Conservation (phyloP, 2,888 invertebrate genomes). For the Drosophila flavopinicola region DNA sequence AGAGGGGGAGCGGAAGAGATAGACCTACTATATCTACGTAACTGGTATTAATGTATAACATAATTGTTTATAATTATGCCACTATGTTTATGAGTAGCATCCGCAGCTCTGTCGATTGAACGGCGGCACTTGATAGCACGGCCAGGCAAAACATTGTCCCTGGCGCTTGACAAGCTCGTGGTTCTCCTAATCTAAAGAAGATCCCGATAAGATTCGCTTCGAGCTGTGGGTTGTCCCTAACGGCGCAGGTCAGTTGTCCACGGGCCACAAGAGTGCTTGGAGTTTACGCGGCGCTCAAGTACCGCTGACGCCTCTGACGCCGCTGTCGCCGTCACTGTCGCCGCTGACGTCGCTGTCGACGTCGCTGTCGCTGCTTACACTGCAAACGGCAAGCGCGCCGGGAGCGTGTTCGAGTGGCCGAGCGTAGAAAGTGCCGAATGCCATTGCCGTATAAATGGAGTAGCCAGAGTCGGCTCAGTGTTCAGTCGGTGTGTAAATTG, state of each 20-base stretch:
- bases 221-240: constrained; percentile 12
- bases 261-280: constrained; percentile 43
- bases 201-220: constrained; percentile 62
- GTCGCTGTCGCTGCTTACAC: constrained; percentile 22
- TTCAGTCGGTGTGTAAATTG: constrained; percentile 79
- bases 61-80: constrained; percentile 18
- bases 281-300: constrained; percentile 48
- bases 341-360: not conserved
- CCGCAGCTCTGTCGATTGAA: constrained; percentile 10
- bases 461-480: constrained; percentile 67
- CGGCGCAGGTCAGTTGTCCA: constrained; percentile 34
- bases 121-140: constrained; percentile 36
- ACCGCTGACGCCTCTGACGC: constrained; percentile 21
- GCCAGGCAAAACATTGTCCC: constrained; percentile 30
- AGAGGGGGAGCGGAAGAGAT: too few species aligned
- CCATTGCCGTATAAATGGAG: constrained; percentile 72
- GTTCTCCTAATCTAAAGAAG: constrained; percentile 53
- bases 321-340: constrained; percentile 1
- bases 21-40: not conserved
- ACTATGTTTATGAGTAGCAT: constrained; percentile 20
- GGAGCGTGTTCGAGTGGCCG: constrained; percentile 49
- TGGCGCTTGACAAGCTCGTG: constrained; percentile 36
- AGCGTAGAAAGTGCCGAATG: constrained; percentile 48
- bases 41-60: constrained; percentile 9
- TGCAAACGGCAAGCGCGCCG: constrained; percentile 28